Percentiles rank a stretch among this genome's conserved stretches.
phyloP scores from a whole-genome alignment of 2,888 invertebrate species.

The Parnassius apollo region DNA sequence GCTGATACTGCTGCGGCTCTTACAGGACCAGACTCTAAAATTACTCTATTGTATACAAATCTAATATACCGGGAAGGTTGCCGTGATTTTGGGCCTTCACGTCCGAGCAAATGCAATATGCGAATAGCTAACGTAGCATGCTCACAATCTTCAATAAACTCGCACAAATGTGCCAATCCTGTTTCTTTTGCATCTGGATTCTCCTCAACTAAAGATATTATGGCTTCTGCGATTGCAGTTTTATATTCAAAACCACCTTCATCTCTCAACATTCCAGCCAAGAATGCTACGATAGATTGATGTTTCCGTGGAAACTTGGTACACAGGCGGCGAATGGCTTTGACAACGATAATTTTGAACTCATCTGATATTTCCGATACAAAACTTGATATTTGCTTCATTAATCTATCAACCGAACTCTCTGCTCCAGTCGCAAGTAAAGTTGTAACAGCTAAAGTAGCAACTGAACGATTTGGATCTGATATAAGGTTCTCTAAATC shows the following conservation, averaged over 20 bases:
- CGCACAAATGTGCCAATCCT: constrained; percentile 97
- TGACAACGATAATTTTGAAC: constrained; percentile 99
- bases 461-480: constrained; percentile 98
- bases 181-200: constrained; percentile 98
- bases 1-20: constrained; percentile 98
- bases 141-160: constrained; percentile 99
- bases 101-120: constrained; percentile 96
- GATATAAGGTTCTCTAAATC: constrained; percentile 99
- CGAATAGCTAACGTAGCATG: constrained; percentile 97
- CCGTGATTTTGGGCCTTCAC: constrained; percentile 97
- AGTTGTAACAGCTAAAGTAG: constrained; percentile 99
- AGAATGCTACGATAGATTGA: constrained; percentile 95
- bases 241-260: constrained; percentile 99
- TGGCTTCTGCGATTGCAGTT: constrained; percentile 98
- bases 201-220: constrained; percentile 98
- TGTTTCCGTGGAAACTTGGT: constrained; percentile 99
- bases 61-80: constrained; percentile 94
- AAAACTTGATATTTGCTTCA: constrained; percentile 99
- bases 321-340: constrained; percentile 93
- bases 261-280: constrained; percentile 97
- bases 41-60: constrained; percentile 94
- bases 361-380: constrained; percentile 99
- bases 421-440: constrained; percentile 98
- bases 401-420: constrained; percentile 98
- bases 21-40: constrained; percentile 97